Evolutionary conservation across 2,113 vertebrate genomes (phyloP), one percentile per base, ranked within the genome.

Genomic region (Sylvia atricapilla): DNA sequence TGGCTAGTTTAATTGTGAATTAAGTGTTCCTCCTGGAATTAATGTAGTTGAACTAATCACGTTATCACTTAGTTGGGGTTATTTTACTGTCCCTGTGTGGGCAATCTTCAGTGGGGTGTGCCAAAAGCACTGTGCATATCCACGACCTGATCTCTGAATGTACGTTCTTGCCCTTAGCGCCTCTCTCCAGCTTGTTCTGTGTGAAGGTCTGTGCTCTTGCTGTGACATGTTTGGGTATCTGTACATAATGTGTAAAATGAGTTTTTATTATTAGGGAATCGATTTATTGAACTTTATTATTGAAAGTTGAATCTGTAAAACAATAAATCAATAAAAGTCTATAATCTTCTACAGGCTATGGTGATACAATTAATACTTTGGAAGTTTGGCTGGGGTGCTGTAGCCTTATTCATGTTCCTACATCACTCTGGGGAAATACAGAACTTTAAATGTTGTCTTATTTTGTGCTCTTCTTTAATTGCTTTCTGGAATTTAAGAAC

Each of bases 221-320:
- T 94, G 97, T 98, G 95, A 96, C 91, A 70, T 91, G 95, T 97
- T 87, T 91, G 94, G 89, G 86, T 97, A 95, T 89, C 89, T 98
- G 98, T 98, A 98, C 96, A 98, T 98, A 98, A 94, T 87, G 69
- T 98, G 95, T 98, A 98, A 97, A 98, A 89, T 91, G 89, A 97
- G 87, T 97, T 98, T 98, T 98, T 98, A 98, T 97, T 87, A 96
- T 95, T 96, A 97, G 97, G 95, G 70, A 98, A 96, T 97, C 17
- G 44, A 97, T 96, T 97, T 97, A 94, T 95, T 98, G 95, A 97
- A 95, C 96, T 98, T 98, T 97, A 97, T 97, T 98, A 98, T 94
- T 97, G 94, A 96, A 97, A 97, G 62, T 49, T 94, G 91, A 96
- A 97, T 75, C 91, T 98, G 97, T 98, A 96, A 97, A 95, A 84